Conservation (phyloP, 2,797 vertebrate genomes). For the Pseudomugil tenellus region DNA sequence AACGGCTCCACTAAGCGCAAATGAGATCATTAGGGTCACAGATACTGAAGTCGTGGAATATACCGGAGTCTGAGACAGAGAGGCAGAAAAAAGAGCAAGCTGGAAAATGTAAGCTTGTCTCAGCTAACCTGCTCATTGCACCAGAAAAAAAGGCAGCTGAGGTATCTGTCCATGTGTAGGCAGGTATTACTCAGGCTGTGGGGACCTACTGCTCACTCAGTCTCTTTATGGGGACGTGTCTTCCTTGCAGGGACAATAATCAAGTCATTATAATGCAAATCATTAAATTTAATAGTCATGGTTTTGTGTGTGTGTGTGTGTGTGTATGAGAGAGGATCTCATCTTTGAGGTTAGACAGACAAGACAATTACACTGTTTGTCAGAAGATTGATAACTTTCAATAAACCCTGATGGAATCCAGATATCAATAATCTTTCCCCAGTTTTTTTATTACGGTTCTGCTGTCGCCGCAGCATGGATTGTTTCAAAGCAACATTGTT, state of each 20-base stretch:
- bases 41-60: slow-evolving; percentile 56
- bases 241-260: not conserved
- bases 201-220: slow-evolving; percentile 1
- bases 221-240: not conserved
- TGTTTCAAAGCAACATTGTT: slow-evolving; percentile 2
- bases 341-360: slow-evolving; percentile 11
- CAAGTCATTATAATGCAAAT: not conserved
- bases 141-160: slow-evolving; percentile 63
- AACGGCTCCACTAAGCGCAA: slow-evolving; percentile 43
- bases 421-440: slow-evolving; percentile 10
- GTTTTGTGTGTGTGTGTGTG: slow-evolving; percentile 5
- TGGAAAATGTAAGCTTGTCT: slow-evolving; percentile 33
- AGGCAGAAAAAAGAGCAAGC: slow-evolving; percentile 37
- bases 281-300: not conserved
- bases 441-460: not conserved
- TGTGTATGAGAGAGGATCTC: not conserved
- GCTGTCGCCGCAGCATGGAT: not conserved
- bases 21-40: slow-evolving; percentile 32
- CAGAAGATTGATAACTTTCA: slow-evolving; percentile 25
- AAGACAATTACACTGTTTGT: slow-evolving; percentile 38
- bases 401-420: slow-evolving; percentile 32
- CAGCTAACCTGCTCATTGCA: slow-evolving; percentile 48
- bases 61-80: slow-evolving; percentile 39
- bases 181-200: not conserved
- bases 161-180: slow-evolving; percentile 24